Evolutionary conservation across 1,140 invertebrate species (phyloP).

Genomic region (Pollicipes pollicipes): DNA sequence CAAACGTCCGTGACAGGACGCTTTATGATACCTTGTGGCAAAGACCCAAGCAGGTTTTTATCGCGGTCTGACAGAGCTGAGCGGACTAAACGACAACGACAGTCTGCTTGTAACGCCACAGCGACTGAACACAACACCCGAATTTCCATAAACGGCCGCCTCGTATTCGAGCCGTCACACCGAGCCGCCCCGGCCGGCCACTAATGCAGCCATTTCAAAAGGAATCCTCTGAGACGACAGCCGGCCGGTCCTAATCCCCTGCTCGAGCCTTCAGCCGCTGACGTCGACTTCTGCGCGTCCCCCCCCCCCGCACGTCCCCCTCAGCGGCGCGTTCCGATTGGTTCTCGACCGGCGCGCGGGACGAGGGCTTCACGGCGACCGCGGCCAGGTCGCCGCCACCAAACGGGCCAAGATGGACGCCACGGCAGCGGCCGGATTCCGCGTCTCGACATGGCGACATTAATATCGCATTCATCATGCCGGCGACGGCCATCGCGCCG

Average conservation of each 20-base stretch:
- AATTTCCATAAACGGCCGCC: not conserved
- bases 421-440: not conserved
- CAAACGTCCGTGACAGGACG: no score
- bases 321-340: not conserved
- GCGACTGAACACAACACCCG: no score
- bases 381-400: no score
- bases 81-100: not conserved
- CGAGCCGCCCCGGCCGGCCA: no score
- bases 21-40: no score
- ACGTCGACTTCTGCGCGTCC: no score
- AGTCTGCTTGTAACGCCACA: not conserved
- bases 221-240: not conserved
- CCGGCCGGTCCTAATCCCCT: not conserved
- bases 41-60: no score
- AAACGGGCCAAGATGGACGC: not conserved
- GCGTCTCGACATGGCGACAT: not conserved
- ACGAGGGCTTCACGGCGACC: no score
- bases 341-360: not conserved
- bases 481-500: no score
- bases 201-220: not conserved
- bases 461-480: not conserved
- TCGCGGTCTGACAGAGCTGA: not conserved
- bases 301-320: no score
- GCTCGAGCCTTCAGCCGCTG: not conserved
- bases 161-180: not conserved